Base-by-base conservation (phyloP, 1,140 invertebrate genomes). In the Drosophila sproati region DNA sequence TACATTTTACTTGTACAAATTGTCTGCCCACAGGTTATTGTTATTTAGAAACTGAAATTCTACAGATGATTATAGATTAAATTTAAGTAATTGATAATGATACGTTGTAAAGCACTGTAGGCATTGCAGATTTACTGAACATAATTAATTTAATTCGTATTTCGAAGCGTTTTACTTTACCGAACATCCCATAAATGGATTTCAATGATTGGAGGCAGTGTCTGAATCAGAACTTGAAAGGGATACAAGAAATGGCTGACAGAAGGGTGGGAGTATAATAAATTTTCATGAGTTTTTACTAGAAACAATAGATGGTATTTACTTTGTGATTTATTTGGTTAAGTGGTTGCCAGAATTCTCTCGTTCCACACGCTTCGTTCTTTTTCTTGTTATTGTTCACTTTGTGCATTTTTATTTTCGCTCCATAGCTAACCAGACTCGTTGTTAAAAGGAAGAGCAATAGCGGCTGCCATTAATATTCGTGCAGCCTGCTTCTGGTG, bases 251-350 rank as follows among this genome's bases (percentile, higher is more conserved):
- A 43, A 56, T 32, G 61, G 28, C 73, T 73, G 77, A 55, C 62
- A 73, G 69, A 43, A 39, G 66, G 51, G 47, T 29, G 67, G 70
- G 35, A 67, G 66, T 62, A 69, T 68, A 75, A 80, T 80, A 80
- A 75, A 78, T 80, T 78, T 80, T 80, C 76, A 80, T 75, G 78
- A 78, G 72, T 78, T 80, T 78, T 78, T 75, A 68, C 56, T 62
- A 78, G 66, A 80, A 80, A 80, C 78, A 80, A 80, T 80, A 78
- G 78, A 78, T 80, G 71, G 78, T 80, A 78, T 80, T 80, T 80
- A 80, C 71, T 78, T 78, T 78, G 78, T 80, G 78, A 80, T 78
- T 80, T 80, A 80, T 80, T 78, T 80, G 78, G 78, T 80, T 78
- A 80, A 78, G 78, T 80, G 78, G 78, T 78, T 80, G 51, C 63